Base-by-base conservation (phyloP, 2,888 invertebrate species). In the Stegophylla sp. region DNA sequence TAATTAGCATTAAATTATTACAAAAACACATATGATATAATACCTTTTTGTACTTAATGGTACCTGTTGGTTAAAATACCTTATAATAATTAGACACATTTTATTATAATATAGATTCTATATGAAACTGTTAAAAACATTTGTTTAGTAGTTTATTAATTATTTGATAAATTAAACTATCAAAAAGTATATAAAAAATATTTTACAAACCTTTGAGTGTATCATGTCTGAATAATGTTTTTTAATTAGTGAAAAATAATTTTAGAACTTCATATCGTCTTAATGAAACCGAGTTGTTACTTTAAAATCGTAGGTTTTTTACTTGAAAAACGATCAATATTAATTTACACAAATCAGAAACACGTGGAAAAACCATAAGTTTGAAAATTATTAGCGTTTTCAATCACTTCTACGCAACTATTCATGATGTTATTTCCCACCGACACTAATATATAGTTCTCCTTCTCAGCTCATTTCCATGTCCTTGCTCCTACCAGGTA, bases 401-500 rank as follows among this genome's bases (percentile, higher is more conserved):
- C 66, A 53, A 66, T 76, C 64, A 76, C 64, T 66, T 76, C 51
- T 26, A 76, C 12, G 34, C 69, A 41, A 71, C 71, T 77, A 77
- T 34, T 71, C 71, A 34, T 79, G 23, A 61, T 51, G 71, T 71
- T 79, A 61, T 79, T 79, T 79, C 13, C 48, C 51, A 71, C 61
- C 51, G 51, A 63, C 71, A 79, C 61, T 48, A 71, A 71, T 79
- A 79, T 79, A 79, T 71, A 79, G 59, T 69, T 79, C 79, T 79
- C 79, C 79, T 79, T 71, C 79, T 63, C 28, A 59, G n/a, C 17
- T 71, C 9, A 51, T 79, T 71, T 71, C 48, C 61, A 23, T 41
- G 79, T 61, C 79, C 79, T 79, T 79, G 71, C 79, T 79, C 79
- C 79, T 79, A 48, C 79, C 79, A 59, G 48, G 34, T 59, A n/a